Conservation (phyloP, 2,888 invertebrate genomes). For the Dicycla oo region DNA sequence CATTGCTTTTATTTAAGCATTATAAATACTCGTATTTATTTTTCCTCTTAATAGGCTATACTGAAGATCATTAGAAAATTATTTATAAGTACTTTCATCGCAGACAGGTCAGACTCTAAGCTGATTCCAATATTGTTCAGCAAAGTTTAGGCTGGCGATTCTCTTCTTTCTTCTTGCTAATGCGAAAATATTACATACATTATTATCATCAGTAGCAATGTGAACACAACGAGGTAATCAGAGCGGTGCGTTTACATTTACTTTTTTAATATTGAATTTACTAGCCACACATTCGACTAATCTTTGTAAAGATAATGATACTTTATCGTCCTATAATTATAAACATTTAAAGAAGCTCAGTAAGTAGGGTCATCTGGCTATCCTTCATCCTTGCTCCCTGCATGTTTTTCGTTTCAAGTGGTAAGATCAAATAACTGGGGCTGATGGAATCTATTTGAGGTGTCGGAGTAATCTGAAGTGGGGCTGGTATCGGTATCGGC, state of each 20-base stretch:
- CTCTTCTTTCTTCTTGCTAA: not conserved
- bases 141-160: not conserved
- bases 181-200: not conserved
- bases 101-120: not conserved
- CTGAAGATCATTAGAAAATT: not conserved
- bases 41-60: not conserved
- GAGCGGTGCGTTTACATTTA: not conserved
- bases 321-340: conserved; percentile 38
- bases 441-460: conserved; percentile 85
- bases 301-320: conserved; percentile 30
- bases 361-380: conserved; percentile 55
- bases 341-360: conserved; percentile 53
- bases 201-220: not conserved
- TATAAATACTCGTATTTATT: not conserved
- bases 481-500: conserved; percentile 66
- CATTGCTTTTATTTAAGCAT: conserved; percentile 7
- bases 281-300: conserved; percentile 22
- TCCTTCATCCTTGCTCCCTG: conserved; percentile 48
- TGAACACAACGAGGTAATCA: not conserved
- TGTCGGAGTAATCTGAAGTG: conserved; percentile 86
- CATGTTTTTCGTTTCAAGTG: conserved; percentile 79
- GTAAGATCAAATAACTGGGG: conserved; percentile 82
- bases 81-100: not conserved
- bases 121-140: not conserved
- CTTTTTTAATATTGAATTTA: conserved; percentile 26